A percentile compares a stretch with the other conserved stretches of the same genome.
These are phyloP conservation scores for Columba guinea DNA, from an alignment of 2,797 vertebrate species.

Conservation along the genomic window DNA sequence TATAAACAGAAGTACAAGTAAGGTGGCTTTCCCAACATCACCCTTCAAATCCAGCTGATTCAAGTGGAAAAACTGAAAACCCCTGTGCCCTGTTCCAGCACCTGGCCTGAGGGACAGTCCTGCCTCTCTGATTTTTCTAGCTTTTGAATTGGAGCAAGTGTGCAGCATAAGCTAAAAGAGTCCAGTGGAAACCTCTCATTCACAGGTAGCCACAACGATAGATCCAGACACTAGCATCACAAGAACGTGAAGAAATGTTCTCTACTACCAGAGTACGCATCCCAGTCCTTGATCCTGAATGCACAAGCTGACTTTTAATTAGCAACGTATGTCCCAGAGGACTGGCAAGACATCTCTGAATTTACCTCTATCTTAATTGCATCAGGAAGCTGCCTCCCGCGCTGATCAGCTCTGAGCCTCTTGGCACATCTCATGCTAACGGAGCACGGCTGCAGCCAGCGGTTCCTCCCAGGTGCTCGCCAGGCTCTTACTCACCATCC, in stretches of 20 bases:
- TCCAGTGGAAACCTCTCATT: not conserved
- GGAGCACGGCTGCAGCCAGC: not conserved
- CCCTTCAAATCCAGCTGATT: not conserved
- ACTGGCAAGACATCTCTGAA: not conserved
- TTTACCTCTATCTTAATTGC: slow-evolving; percentile 37
- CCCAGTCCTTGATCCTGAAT: not conserved
- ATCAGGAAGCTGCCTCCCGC: slow-evolving; percentile 2
- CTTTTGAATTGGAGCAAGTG: not conserved
- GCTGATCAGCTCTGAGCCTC: not conserved
- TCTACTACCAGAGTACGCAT: not conserved
- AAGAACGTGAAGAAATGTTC: not conserved
- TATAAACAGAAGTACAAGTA: not conserved
- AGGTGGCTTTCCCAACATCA: not conserved
- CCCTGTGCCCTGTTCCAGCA: not conserved
- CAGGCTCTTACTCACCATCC: not conserved
- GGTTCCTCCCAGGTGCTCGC: not conserved
- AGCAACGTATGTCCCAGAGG: not conserved
- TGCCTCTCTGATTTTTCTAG: not conserved
- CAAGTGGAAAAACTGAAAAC: not conserved
- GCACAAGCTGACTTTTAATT: not conserved
- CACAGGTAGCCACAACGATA: not conserved
- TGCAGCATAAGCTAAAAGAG: not conserved
- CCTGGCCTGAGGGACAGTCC: not conserved
- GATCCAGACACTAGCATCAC: not conserved
- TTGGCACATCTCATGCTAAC: not conserved